A percentile compares a stretch with the other conserved stretches of the same genome.
Conservation (phyloP, 2,888 invertebrate species). For the Trachelus stipa region DNA sequence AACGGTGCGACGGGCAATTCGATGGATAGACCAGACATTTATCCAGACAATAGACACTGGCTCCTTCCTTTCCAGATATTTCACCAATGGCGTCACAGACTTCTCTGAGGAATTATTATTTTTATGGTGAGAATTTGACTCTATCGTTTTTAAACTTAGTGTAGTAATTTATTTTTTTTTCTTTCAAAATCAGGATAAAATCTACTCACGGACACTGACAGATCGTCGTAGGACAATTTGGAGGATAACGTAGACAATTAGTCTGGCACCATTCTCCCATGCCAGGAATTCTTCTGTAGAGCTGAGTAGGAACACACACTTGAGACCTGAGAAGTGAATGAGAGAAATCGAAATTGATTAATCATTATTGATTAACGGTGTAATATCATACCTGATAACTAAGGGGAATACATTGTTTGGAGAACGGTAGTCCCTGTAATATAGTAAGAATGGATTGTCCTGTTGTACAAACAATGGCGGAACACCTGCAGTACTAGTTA, state of each 20-base stretch:
- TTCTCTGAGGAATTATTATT: conserved; percentile 70
- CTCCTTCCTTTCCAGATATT: conserved; percentile 77
- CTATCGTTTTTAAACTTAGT: not conserved
- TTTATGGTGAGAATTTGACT: not conserved
- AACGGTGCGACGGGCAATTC: conserved; percentile 78
- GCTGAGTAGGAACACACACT: conserved; percentile 78
- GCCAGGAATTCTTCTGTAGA: conserved; percentile 78
- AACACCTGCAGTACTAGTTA: conserved; percentile 82
- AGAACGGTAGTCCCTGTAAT: conserved; percentile 77
- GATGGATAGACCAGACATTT: conserved; percentile 84
- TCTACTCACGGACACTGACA: conserved; percentile 86
- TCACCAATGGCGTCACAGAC: conserved; percentile 87
- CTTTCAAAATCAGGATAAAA: not conserved
- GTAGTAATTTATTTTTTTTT: not conserved
- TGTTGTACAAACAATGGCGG: conserved; percentile 76
- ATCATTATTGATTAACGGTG: not conserved
- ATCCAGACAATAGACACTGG: conserved; percentile 88
- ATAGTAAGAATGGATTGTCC: conserved; percentile 81
- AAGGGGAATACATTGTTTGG: conserved; percentile 79
- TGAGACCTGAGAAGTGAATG: conserved; percentile 73
- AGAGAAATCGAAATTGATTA: not conserved
- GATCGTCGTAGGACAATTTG: conserved; percentile 81
- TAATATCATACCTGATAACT: conserved; percentile 74
- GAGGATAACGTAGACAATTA: conserved; percentile 88
- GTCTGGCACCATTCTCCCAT: conserved; percentile 87